Percentiles rank a stretch among this genome's conserved stretches.
phyloP scores from a whole-genome alignment of 2,797 vertebrate species.

The Mallotus villosus region DNA sequence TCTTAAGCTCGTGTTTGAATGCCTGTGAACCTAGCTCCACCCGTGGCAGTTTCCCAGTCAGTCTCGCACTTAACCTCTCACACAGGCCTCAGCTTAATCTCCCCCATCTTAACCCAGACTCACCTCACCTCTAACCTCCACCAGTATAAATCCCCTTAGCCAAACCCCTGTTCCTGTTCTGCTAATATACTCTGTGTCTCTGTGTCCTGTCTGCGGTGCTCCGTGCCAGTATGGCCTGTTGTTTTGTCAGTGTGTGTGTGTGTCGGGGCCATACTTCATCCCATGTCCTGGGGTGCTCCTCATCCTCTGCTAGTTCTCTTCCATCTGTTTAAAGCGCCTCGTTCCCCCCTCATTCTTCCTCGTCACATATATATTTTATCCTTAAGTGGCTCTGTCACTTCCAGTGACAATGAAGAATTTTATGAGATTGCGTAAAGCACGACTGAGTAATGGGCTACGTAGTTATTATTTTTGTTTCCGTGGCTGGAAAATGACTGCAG shows the following conservation, averaged over 20 bases:
- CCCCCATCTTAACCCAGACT: slow-evolving; percentile 47
- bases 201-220: slow-evolving; percentile 37
- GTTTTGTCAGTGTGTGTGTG: slow-evolving; percentile 30
- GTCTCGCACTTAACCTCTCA: slow-evolving; percentile 51
- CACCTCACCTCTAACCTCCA: slow-evolving; percentile 47
- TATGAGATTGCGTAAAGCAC: background rate
- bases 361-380: background rate
- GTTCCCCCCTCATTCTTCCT: background rate
- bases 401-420: background rate
- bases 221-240: slow-evolving; percentile 30
- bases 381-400: slow-evolving; percentile 1
- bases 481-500: background rate
- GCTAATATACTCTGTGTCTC: background rate
- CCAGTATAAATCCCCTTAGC: slow-evolving; percentile 42
- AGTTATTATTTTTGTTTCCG: no score
- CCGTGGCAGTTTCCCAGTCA: slow-evolving; percentile 33
- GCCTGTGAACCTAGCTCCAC: slow-evolving; percentile 33
- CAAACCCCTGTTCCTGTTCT: slow-evolving; percentile 5
- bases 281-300: slow-evolving; percentile 19
- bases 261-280: slow-evolving; percentile 40
- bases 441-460: background rate
- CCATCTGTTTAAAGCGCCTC: background rate
- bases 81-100: slow-evolving; percentile 46
- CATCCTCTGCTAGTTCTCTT: slow-evolving; percentile 35
- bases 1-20: slow-evolving; percentile 51